Base-by-base conservation (phyloP, 2,888 invertebrate species). In the Tridacna gigas region DNA sequence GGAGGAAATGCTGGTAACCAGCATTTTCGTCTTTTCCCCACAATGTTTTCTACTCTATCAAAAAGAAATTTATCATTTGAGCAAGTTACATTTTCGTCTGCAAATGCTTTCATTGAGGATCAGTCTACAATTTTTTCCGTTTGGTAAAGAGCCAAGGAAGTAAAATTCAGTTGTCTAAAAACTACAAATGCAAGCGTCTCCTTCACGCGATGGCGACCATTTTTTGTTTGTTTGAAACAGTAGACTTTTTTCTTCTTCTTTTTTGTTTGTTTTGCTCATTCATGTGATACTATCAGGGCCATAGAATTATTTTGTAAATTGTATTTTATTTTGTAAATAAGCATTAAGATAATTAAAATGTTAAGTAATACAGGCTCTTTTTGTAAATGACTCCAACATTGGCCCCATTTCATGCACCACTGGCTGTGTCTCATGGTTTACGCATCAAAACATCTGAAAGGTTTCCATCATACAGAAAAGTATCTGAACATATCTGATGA, bases 281-380 rank as follows among this genome's bases (percentile, higher is more conserved):
- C 78, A 80, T 83, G 81, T 79, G 84, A 84, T 82, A 79, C 5
- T 84, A 82, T 82, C 86, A 86, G 86, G 86, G 86, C 82, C 85
- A 82, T 83, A 80, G 71, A 80, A 79, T 26, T 81, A 78, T 86
- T 74, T 82, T 82, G 86, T 86, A 75, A 80, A 82, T 51, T 86
- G 86, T 86, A 86, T 86, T 86, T 87, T 83, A 85, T 77, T 37
- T 84, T 87, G 87, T 87, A 87, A 81, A 87, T 87, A 87, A 79
- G 83, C 84, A 87, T 82, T 76, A 80, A 83, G 84, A 86, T 74
- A 77, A 71, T 65, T 71, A 77, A 77, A 82, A 61, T 77, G 56
- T 77, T 69, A 80, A 74, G 69, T 77, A 67, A 69, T 77, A 26
- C 48, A 71, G 4, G 20, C 22, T 25, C 13, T 61, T 60, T 74